Percentiles rank a stretch among this genome's conserved stretches.
Evolutionary conservation across 2,797 vertebrate species (phyloP).

Genomic region (Xiphophorus birchmanni): DNA sequence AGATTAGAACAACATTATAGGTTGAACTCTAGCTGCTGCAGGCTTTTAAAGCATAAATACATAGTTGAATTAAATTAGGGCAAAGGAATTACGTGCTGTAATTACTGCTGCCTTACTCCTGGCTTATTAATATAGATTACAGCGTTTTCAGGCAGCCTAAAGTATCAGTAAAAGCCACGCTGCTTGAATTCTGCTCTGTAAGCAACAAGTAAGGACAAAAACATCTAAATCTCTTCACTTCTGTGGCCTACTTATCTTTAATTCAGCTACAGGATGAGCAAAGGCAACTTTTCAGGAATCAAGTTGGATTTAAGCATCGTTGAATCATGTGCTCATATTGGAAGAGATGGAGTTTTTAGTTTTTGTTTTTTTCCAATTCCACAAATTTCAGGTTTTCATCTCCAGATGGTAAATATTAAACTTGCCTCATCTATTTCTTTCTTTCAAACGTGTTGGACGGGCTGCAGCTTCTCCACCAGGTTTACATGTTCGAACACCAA

Average conservation of each 20-base stretch:
- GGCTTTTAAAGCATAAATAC: conserved; percentile 27
- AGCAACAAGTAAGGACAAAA: not conserved
- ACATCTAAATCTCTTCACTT: not conserved
- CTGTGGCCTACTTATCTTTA: not conserved
- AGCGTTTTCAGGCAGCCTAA: conserved; percentile 8
- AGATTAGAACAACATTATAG: conserved; percentile 34
- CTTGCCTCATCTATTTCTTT: conserved; percentile 1
- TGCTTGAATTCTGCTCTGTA: not conserved
- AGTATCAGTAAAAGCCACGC: conserved; percentile 3
- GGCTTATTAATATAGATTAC: conserved; percentile 31
- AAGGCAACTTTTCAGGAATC: not conserved
- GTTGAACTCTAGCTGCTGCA: conserved; percentile 31
- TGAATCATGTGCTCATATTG: not conserved
- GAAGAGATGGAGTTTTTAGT: not conserved
- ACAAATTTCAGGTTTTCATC: conserved; percentile 3
- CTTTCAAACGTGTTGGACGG: conserved; percentile 23
- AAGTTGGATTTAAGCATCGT: too few relatives aligned
- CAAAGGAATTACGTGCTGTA: conserved; percentile 30
- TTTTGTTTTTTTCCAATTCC: not conserved
- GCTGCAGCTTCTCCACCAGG: not conserved
- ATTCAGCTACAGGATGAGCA: not conserved
- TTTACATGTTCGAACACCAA: not conserved
- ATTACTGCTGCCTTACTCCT: conserved; percentile 33
- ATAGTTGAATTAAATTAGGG: conserved; percentile 37
- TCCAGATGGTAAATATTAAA: conserved; percentile 8